Base-by-base conservation (phyloP, 37 sponge, comb jelly and placozoan genomes). In the Diacarnus erythraeanus region DNA sequence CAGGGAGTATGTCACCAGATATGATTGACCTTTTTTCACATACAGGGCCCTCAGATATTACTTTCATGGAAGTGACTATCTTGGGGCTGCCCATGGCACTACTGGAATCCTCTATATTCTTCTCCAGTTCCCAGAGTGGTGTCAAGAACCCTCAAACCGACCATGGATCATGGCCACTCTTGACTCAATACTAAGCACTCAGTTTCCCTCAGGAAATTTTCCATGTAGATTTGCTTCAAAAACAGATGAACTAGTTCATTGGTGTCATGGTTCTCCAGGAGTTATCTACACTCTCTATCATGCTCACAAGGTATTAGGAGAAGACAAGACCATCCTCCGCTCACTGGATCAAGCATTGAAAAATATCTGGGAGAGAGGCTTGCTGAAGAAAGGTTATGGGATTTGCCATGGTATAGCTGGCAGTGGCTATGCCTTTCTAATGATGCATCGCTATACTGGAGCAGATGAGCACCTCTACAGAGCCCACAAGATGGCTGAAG, bases 241-340 rank as follows among this genome's bases (percentile, higher is more conserved):
- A 34, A 56, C 51, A 39, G 89, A 85, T 25, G n/a, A 75, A 41
- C 81, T 89, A 60, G 77, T 89, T 5, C 94, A 93, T 64, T 93
- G 94, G 94, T 93, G 94, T 39, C 94, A 93, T 56, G 94, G 94
- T 6, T 78, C 94, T 27, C 90, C 94, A 10, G 94, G 94, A 4
- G 9, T 89, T 2, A 81, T 81, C 29, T 67, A 76, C 47, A 83
- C 82, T 22, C 74, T 89, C 44, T 71, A 78, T 12, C 80, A 81
- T 20, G 90, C 89, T 9, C 75, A 93, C 59, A 41, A 60, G 30
- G 78, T 78, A 25, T 63, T 74, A 26, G 63, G 42, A 8, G 86
- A 86, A 2, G 67, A 64, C 0, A 74, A 70, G 26, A 89, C 41
- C 64, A 79, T 83, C 2, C 30, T 54, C 1, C 43, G 61, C 27